Evolutionary conservation across 2,888 invertebrate genomes (phyloP).

Genomic region (Scaptomyza tumidula): DNA sequence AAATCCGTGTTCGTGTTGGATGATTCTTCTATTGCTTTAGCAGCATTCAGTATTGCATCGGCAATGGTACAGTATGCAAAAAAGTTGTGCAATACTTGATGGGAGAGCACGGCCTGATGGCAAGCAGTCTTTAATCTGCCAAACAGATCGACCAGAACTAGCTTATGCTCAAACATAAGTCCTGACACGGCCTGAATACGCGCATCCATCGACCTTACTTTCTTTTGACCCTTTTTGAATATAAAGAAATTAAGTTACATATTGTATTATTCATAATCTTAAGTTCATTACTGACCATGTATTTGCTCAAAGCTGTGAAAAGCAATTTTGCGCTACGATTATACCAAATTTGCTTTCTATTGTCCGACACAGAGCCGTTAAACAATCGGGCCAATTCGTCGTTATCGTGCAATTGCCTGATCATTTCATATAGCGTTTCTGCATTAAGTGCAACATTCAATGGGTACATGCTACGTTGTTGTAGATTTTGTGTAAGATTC

Average conservation of each 20-base stretch:
- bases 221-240: not conserved
- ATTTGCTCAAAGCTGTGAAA: slow-evolving; percentile 44
- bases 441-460: slow-evolving; percentile 38
- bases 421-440: slow-evolving; percentile 52
- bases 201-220: slow-evolving; percentile 1
- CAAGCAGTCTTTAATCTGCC: slow-evolving; percentile 72
- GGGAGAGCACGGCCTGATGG: slow-evolving; percentile 62
- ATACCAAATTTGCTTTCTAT: slow-evolving; percentile 55
- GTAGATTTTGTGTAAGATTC: slow-evolving; percentile 13
- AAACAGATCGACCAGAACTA: slow-evolving; percentile 70
- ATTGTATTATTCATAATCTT: not conserved
- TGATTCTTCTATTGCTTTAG: slow-evolving; percentile 7
- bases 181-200: slow-evolving; percentile 36
- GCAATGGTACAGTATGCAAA: slow-evolving; percentile 72
- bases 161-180: slow-evolving; percentile 58
- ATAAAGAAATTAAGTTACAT: not conserved
- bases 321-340: slow-evolving; percentile 59
- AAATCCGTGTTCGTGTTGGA: not conserved
- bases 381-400: slow-evolving; percentile 56
- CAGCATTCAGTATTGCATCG: slow-evolving; percentile 70
- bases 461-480: not conserved
- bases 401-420: slow-evolving; percentile 66
- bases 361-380: slow-evolving; percentile 53
- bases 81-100: slow-evolving; percentile 67
- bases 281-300: slow-evolving; percentile 14